A percentile compares a stretch with the other conserved stretches of the same genome.
Conservation (phyloP, 2,797 vertebrate genomes). For the Myotis pilosus region DNA sequence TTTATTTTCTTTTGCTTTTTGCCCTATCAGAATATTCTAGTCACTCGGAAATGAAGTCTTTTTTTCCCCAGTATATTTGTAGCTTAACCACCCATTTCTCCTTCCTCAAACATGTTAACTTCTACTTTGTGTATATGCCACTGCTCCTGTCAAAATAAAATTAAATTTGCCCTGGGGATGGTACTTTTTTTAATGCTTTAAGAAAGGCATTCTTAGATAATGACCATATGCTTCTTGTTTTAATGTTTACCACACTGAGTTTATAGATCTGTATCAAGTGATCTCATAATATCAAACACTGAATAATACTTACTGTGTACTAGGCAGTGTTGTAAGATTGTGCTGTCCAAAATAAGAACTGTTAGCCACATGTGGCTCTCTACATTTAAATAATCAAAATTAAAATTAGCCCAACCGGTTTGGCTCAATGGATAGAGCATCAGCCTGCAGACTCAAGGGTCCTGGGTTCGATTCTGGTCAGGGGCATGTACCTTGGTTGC, state of each 20-base stretch:
- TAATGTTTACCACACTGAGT: background rate
- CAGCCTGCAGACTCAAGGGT: no score
- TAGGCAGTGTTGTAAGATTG: background rate
- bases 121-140: background rate
- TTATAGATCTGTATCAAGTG: background rate
- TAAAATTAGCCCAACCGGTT: background rate
- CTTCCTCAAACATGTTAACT: constrained; percentile 2
- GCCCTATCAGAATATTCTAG: background rate
- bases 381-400: background rate
- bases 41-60: background rate
- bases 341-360: background rate
- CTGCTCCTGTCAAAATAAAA: background rate
- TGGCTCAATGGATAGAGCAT: no score
- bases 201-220: constrained; percentile 9
- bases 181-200: background rate
- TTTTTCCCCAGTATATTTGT: background rate
- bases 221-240: background rate
- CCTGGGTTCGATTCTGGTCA: no score
- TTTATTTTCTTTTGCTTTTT: constrained; percentile 5
- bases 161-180: background rate
- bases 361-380: background rate
- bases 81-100: background rate
- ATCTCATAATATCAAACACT: background rate
- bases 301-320: background rate
- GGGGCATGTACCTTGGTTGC: no score